Base-by-base conservation (phyloP, 2,888 invertebrate species). In the Apotomis betuletana region DNA sequence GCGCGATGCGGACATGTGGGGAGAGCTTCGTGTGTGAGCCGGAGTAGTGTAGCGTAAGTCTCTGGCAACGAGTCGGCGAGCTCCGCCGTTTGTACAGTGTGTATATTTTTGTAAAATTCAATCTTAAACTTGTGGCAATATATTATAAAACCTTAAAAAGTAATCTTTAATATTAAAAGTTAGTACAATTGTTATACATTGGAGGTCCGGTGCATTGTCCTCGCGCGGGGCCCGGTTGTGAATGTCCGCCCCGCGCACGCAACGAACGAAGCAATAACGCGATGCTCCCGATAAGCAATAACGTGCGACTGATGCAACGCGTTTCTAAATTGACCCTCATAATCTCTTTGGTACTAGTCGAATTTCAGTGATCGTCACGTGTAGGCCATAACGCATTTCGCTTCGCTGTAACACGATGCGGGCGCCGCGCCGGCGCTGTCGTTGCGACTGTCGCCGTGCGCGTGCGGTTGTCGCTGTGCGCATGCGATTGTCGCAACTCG, bases 21-120 rank as follows among this genome's bases (percentile, higher is more conserved):
- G 49, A 54, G 64, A 46, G 69, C 73, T 69, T 69, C 68, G 65
- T 44, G 57, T 63, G 63, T 58, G 62, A 51, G 15, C 61, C 46
- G 54, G 46, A 46, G 61, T 62, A 63, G 69, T 38, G 55, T 64
- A 70, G 63, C 58, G 58, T 70, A 70, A 69, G 70, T 64, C 41
- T 64, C 57, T 57, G 69, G 63, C 69, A 69, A 69, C 69, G 69
- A 69, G 69, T 69, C 62, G 63, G 69, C 51, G 63, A 38, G 59
- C 90, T 87, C 88, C 84, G 88, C 90, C 89, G 87, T 87, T 85
- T 91, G 92, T 92, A 92, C 90, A 91, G 90, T 90, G 87, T 92
- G 90, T 91, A 92, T 92, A 92, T 92, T 92, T 92, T 92, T 92
- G 90, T 92, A 92, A 88, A 91, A 90, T 90, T 90, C 88, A 87